Evolutionary conservation across 1,140 invertebrate genomes (phyloP).

Genomic region (Geopemphigus sp.): DNA sequence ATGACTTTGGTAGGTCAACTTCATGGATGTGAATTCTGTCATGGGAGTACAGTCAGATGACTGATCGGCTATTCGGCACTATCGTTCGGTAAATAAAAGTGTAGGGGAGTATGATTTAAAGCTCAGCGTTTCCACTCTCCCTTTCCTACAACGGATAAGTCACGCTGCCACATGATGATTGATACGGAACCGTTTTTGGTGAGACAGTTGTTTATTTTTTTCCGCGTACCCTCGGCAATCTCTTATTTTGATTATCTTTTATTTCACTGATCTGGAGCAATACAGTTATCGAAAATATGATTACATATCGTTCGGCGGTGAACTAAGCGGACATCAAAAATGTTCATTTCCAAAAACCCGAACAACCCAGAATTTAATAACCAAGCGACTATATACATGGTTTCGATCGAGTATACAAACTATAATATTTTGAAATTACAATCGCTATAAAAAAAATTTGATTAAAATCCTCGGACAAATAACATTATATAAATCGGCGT

Average conservation of each 20-base stretch:
- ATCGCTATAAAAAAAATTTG: too few species aligned
- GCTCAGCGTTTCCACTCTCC: conserved; percentile 3
- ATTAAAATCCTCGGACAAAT: too few species aligned
- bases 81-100: conserved; percentile 42
- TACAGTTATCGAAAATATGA: conserved; percentile 10
- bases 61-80: conserved; percentile 34
- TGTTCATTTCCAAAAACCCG: too few species aligned
- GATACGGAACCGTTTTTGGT: conserved; percentile 36
- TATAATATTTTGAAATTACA: too few species aligned
- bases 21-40: conserved; percentile 16
- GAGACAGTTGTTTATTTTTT: conserved; percentile 41
- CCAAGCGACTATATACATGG: too few species aligned
- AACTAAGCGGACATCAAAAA: not conserved
- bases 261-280: conserved; percentile 18
- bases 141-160: conserved; percentile 13
- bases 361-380: too few species aligned
- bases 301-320: not conserved
- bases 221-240: not conserved
- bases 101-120: conserved; percentile 39
- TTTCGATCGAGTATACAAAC: too few species aligned
- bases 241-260: conserved; percentile 28
- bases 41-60: conserved; percentile 28
- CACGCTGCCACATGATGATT: conserved; percentile 43
- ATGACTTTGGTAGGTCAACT: conserved; percentile 28
- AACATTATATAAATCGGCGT: too few species aligned